Evolutionary conservation across 2,797 vertebrate genomes (phyloP), one percentile per base, ranked within the genome.

Genomic region (Microtus obscurus): DNA sequence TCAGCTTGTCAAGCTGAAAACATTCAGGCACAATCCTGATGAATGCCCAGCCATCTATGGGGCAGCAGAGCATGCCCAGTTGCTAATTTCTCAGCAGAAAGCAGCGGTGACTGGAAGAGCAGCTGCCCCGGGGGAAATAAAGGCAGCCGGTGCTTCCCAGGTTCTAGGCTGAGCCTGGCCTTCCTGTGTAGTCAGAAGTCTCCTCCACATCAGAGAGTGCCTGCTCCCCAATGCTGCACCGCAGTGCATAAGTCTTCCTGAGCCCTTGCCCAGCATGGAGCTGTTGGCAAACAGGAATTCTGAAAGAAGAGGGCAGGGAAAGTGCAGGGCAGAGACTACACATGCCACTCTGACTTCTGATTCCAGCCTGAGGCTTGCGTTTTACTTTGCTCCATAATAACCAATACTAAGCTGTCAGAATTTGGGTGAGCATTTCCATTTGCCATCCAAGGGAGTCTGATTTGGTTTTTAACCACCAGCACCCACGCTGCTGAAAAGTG

Each of bases 21-120:
- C 27, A 1, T 82, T 74, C 31, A 92, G 80, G 87, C 71, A 93
- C 51, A 89, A 86, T 95, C 78, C 29, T 96, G 97, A 96, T 94
- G 97, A 90, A 87, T 67, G 53, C 90, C 90, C 69, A 77, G 93
- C 94, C 94, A 69, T 97, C 96, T 86, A 0, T 25, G 1, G 97
- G 92, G 94, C 93, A 83, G 92, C 85, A 67, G 91, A 80, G 90
- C 96, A 89, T 27, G 77, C 93, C 92, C 88, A 6, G 78, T 65
- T 95, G 96, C 93, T 97, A 94, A 95, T 97, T 96, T 92, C 96
- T 97, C 97, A 90, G 90, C 95, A 90, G 97, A 95, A 63, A 94
- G 95, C 90, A 53, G 89, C 29, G 80, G 74, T 95, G 96, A 87
- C 90, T 48, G 45, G 96, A 95, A 85, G 92, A 83, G 80, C 96